Base-by-base conservation (phyloP, 2,113 vertebrate species). In the Amia ocellicauda region DNA sequence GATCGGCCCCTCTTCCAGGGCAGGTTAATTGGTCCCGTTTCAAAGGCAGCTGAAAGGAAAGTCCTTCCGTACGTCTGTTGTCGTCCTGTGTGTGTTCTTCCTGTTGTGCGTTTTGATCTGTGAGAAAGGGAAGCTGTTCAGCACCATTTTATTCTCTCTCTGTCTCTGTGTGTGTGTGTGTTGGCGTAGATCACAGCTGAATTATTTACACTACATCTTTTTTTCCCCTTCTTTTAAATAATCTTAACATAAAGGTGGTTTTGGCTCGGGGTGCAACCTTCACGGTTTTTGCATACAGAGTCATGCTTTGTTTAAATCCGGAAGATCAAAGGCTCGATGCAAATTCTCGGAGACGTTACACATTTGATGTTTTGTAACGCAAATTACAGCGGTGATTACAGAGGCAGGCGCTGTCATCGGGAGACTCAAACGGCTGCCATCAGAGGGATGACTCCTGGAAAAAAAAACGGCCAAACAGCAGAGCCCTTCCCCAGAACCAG, bases 361-460 rank as follows among this genome's bases (percentile, higher is more conserved):
- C 69, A 17, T 26, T 22, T 19, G 13, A 17, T 22, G 4, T 7
- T 19, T 57, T 17, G 70, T 45, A 24, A 67, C 22, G 54, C 72
- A 78, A 84, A 83, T 85, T 77, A 75, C 79, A 67, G 73, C 62
- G 69, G 82, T 76, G 80, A 82, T 83, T 83, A 82, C 73, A 69
- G 75, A 78, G 73, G 72, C 66, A 26, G 41, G 70, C 63, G 70
- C 28, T 8, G 41, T 76, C 78, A 74, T 77, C 76, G 71, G 5
- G 11, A 11, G 31, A 36, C 31, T 36, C 31, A 74, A 69, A 71
- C 1, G 31, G 31, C 31, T 36, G 31, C 78, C 77, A 78, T 83
- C 80, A 86, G 78, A 52, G 70, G 77, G 82, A 82, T 78, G 83
- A 80, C 81, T 82, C 75, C 77, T 74, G 72, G 50, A 53, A 67